A percentile compares a stretch with the other conserved stretches of the same genome.
Evolutionary conservation across 2,888 invertebrate species (phyloP).

Genomic region (Metacarcinus magister): DNA sequence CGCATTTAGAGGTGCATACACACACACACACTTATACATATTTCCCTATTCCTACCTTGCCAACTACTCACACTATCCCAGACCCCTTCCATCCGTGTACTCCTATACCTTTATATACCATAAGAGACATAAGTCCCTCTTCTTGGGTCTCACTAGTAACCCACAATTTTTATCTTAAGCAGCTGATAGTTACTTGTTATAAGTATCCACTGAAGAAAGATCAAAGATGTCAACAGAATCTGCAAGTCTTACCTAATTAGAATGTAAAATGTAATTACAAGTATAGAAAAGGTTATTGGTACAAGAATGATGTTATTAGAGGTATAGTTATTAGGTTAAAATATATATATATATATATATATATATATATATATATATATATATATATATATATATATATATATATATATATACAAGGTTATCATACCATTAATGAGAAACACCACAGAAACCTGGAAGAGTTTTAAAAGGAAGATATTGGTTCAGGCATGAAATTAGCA

Average conservation of each 20-base stretch:
- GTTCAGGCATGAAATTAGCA: neutral
- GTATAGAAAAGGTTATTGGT: neutral
- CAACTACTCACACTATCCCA: too few relatives aligned
- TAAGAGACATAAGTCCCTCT: too few relatives aligned
- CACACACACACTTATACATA: neutral
- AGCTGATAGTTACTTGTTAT: neutral
- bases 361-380: slow-evolving; percentile 64
- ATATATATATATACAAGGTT: too few relatives aligned
- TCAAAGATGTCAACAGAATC: neutral
- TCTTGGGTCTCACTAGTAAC: too few relatives aligned
- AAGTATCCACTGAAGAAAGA: neutral
- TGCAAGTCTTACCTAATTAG: neutral
- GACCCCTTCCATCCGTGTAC: too few relatives aligned
- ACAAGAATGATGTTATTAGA: neutral
- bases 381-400: slow-evolving; percentile 66
- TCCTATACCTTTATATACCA: too few relatives aligned
- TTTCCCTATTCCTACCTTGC: too few relatives aligned
- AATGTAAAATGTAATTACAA: neutral
- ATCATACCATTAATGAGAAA: neutral
- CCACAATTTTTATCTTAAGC: neutral
- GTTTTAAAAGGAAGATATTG: neutral
- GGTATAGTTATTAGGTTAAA: neutral
- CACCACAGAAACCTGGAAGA: neutral
- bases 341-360: slow-evolving; percentile 44
- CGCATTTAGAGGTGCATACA: too few relatives aligned